These are phyloP conservation scores for Gila robusta DNA, from an alignment of 2,797 vertebrate genomes.

Conservation along the genomic window DNA sequence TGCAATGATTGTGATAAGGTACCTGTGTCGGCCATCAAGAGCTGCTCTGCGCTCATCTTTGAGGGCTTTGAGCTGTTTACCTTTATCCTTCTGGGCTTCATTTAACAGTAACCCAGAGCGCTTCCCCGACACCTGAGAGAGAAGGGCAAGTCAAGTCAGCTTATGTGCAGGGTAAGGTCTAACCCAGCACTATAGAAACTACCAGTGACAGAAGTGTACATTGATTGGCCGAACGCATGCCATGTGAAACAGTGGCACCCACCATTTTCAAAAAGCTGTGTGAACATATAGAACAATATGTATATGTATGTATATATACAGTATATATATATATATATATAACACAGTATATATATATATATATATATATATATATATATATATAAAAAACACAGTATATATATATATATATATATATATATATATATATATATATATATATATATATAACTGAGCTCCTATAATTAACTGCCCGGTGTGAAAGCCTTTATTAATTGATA, in stretches of 20 bases:
- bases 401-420: too few species aligned
- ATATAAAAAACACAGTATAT: too few species aligned
- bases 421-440: too few species aligned
- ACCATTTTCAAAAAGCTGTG: not conserved
- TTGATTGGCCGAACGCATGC: too few species aligned
- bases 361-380: too few species aligned
- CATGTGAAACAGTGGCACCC: not conserved
- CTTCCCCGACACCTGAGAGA: constrained; percentile 73
- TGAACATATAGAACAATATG: not conserved
- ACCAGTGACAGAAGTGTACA: too few species aligned
- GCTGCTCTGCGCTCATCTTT: constrained; percentile 80
- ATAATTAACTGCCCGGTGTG: not conserved
- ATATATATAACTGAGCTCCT: not conserved
- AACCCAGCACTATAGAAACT: not conserved
- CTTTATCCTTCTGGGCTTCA: constrained; percentile 78
- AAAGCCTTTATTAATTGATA: not conserved
- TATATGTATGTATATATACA: too few species aligned
- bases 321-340: not conserved
- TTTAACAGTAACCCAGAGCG: constrained; percentile 73
- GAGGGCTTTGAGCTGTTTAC: constrained; percentile 73
- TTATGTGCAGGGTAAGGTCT: not conserved
- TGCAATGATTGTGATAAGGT: constrained; percentile 79
- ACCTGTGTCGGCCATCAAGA: constrained; percentile 80
- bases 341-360: too few species aligned
- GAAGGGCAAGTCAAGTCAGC: not conserved